Evolutionary conservation across 2,888 invertebrate genomes (phyloP).

Genomic region (Melanophora roralis): DNA sequence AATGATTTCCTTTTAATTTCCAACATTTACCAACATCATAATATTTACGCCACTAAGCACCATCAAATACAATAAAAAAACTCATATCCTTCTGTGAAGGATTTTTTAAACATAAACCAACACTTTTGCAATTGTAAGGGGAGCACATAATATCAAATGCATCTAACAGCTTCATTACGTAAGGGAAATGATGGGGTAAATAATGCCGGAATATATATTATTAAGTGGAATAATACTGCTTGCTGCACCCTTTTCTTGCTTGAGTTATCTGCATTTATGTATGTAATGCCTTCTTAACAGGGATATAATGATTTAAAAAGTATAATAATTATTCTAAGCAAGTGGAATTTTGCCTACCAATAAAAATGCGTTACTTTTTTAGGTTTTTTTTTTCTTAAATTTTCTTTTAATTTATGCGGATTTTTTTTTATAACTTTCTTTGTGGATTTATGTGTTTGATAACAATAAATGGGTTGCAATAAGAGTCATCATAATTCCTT

Average conservation of each 20-base stretch:
- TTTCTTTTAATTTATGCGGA: constrained; percentile 24
- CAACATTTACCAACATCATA: constrained; percentile 4
- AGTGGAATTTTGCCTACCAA: constrained; percentile 53
- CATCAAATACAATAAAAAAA: constrained; percentile 31
- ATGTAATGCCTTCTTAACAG: neutral
- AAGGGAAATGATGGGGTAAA: constrained; percentile 55
- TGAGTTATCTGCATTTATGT: neutral
- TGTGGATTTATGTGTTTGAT: constrained; percentile 45
- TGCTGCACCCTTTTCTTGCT: constrained; percentile 30
- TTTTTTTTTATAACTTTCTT: constrained; percentile 7
- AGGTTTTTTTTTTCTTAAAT: neutral
- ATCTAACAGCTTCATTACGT: constrained; percentile 12
- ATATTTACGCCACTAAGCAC: constrained; percentile 32
- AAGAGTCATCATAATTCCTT: constrained; percentile 39
- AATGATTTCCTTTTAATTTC: constrained; percentile 59
- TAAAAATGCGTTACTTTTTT: constrained; percentile 61
- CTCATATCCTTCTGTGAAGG: constrained; percentile 23
- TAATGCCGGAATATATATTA: constrained; percentile 63
- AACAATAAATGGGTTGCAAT: constrained; percentile 60
- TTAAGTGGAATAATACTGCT: constrained; percentile 63
- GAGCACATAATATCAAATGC: neutral
- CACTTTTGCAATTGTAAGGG: neutral
- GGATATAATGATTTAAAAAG: neutral
- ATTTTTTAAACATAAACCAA: neutral
- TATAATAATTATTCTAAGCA: constrained; percentile 2